Base-by-base conservation (phyloP, 1,140 invertebrate species). In the Neodiprion lecontei region DNA sequence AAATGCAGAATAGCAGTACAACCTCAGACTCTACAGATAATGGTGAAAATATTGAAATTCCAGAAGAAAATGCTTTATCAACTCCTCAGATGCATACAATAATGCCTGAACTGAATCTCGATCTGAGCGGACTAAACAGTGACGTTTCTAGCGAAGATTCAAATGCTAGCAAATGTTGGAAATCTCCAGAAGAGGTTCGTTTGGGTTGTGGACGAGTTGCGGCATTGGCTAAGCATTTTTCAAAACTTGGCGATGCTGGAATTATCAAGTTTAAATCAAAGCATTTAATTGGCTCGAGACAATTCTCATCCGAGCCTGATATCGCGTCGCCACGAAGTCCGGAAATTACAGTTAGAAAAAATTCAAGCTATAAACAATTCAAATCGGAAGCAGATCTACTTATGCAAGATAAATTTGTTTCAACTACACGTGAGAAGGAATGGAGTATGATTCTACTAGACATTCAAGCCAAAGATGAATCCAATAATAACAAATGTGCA, bases 151-250 rank as follows among this genome's bases (percentile, higher is more conserved):
- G 84, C 67, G 87, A 89, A 9, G 88, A 90, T 50, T 88, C 86
- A 14, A 82, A 77, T 61, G 72, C 76, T 1, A 82, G 85, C 7
- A 91, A 91, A 75, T 91, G 89, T n/a, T 91, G 91, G 91, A 91
- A 91, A 74, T 91, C 91, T 0, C 90, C 91, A 1, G 90, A 91
- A 72, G 90, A 91, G 70, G 91, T 90, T 23, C 84, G 91, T 49
- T 87, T 92, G 1, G 90, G 91, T 0, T 90, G 90, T 84, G 82
- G 91, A 77, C 77, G 90, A 85, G 92, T 93, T 1, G 91, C 91
- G 68, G 90, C 90, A 12, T 79, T 93, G 67, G 90, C 91, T 1
- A 90, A 90, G 78, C 90, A 91, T 79, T 93, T 92, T 77, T 90
- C 89, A 0, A 81, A 86, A 68, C 82, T 91, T 1, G 89, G 87